A percentile compares a stretch with the other conserved stretches of the same genome.
phyloP scores from a whole-genome alignment of 1,140 invertebrate species.

The Drosophila setifemur region DNA sequence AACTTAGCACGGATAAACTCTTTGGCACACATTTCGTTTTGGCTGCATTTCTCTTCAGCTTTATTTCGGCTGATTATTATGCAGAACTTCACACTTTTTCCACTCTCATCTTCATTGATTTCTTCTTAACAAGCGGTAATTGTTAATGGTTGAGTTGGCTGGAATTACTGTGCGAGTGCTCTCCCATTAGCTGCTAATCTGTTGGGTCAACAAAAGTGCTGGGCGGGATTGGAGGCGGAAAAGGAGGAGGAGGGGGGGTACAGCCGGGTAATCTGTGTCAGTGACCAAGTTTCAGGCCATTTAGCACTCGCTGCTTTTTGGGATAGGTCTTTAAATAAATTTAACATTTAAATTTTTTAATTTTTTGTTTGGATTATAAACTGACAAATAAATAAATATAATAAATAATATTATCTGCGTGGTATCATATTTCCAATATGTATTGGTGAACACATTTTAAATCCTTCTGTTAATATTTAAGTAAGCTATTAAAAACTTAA shows the following conservation, averaged over 20 bases:
- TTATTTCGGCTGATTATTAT: constrained; percentile 52
- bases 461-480: no score
- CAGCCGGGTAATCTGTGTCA: constrained; percentile 57
- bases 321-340: constrained; percentile 60
- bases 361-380: no score
- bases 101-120: constrained; percentile 18
- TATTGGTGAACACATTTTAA: background rate
- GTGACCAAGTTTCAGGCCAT: constrained; percentile 60
- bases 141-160: constrained; percentile 38
- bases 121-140: constrained; percentile 62
- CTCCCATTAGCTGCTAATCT: constrained; percentile 67
- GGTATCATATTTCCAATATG: no score
- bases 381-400: no score
- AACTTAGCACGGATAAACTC: background rate
- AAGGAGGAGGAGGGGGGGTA: no score
- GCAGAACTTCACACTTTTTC: constrained; percentile 57
- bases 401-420: no score
- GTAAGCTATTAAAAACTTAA: no score
- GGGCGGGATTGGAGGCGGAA: background rate
- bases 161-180: constrained; percentile 26
- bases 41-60: background rate
- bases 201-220: constrained; percentile 64
- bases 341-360: background rate
- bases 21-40: constrained; percentile 12
- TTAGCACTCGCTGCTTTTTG: constrained; percentile 64